Base-by-base conservation (phyloP, 2,113 vertebrate species). In the Burhinus bistriatus region DNA sequence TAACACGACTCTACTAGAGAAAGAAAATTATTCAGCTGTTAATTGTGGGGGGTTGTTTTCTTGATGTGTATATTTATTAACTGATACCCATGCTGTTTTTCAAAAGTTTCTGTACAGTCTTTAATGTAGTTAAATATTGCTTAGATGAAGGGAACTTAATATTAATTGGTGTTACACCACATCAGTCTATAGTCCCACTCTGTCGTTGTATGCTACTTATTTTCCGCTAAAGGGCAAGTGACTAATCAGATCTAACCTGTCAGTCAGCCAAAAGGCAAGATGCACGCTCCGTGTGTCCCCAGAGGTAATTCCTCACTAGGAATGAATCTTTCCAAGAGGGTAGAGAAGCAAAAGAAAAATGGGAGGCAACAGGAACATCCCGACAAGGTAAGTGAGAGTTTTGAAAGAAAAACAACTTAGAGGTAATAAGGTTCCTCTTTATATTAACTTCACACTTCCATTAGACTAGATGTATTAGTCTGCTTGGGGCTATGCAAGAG, bases 391-490 rank as follows among this genome's bases (percentile, higher is more conserved):
- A 96, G 54, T 68, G 82, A 92, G 77, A 91, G 16, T 49, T 80
- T 87, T 13, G 47, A 61, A 91, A 83, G 70, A 90, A 80, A 81
- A 89, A 75, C 45, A 86, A 83, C 51, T 87, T 75, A 77, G 77
- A 83, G 52, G 80, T 83, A 92, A 92, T 76, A 86, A 96, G 68
- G 52, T 75, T 94, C 80, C 64, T 92, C 40, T 89, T 84, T 54
- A 57, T 89, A 89, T 79, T 79, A 92, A 91, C 55, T 78, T 95
- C 83, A 65, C 34, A 57, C 25, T 89, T 78, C 58, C 86, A 79
- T 95, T 95, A 97, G 59, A 42, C 71, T 70, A 73, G 79, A 94
- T 75, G 34, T 27, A 94, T 87, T 91, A 93, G 40, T 70, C 79
- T 58, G 70, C 96, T 62, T 83, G 55, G 38, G 75, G 87, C 89